Percentiles rank a stretch among this genome's conserved stretches.
Evolutionary conservation across 1,140 invertebrate species (phyloP).

Genomic region (Amyelois transitella): DNA sequence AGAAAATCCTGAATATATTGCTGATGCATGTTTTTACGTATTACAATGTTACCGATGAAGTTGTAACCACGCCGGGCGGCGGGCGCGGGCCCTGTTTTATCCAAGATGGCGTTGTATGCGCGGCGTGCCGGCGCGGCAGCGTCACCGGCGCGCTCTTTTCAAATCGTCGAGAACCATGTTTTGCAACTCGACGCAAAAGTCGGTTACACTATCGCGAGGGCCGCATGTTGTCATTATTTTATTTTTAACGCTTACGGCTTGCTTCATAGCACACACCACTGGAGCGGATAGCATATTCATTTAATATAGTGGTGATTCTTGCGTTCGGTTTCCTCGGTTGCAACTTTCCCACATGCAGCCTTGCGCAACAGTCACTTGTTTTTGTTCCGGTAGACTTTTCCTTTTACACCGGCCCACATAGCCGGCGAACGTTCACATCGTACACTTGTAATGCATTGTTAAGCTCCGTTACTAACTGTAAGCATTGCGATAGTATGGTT

Average conservation of each 20-base stretch:
- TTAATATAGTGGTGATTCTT: constrained; percentile 28
- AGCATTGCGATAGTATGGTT: constrained; percentile 7
- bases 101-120: constrained; percentile 66
- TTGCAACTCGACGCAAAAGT: constrained; percentile 48
- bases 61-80: constrained; percentile 58
- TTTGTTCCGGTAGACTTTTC: constrained; percentile 61
- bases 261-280: constrained; percentile 18
- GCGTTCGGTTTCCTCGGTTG: constrained; percentile 51
- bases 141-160: constrained; percentile 63
- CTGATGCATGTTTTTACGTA: constrained; percentile 27
- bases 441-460: constrained; percentile 16
- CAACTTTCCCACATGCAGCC: constrained; percentile 68
- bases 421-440: constrained; percentile 19
- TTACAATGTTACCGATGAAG: constrained; percentile 27
- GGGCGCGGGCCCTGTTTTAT: constrained; percentile 35
- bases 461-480: constrained; percentile 16
- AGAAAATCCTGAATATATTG: constrained; percentile 6
- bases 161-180: constrained; percentile 54
- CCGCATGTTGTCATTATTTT: constrained; percentile 68
- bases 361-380: constrained; percentile 65
- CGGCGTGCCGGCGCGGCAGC: constrained; percentile 68
- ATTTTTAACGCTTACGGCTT: constrained; percentile 59
- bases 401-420: constrained; percentile 45
- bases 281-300: constrained; percentile 48
- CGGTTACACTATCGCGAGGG: constrained; percentile 60